Percentiles rank a stretch among this genome's conserved stretches.
Evolutionary conservation across 2,797 vertebrate genomes (phyloP).

Genomic region (Coreius guichenoti): DNA sequence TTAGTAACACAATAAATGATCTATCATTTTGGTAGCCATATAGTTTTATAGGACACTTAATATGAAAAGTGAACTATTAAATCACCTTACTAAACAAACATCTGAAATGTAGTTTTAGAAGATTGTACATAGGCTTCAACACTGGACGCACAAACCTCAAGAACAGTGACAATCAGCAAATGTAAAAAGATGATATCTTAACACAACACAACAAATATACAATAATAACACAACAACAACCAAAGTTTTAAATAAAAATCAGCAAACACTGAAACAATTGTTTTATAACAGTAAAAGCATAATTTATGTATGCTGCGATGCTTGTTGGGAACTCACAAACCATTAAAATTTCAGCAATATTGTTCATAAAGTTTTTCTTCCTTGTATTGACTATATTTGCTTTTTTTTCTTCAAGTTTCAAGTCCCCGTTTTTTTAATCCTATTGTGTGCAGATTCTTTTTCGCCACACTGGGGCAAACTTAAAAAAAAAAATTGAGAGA

Average conservation of each 20-base stretch:
- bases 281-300: no score
- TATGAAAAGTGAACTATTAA: background rate
- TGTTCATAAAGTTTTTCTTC: background rate
- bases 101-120: no score
- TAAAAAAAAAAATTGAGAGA: conserved; percentile 9
- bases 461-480: background rate
- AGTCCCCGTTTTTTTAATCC: conserved; percentile 6
- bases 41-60: background rate
- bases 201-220: background rate
- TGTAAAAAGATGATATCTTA: no score
- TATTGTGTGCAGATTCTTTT: background rate
- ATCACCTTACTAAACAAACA: background rate
- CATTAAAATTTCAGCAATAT: background rate
- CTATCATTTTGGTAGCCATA: no score
- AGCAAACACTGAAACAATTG: no score
- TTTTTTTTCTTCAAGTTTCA: background rate
- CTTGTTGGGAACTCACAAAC: background rate
- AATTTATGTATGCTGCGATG: no score
- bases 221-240: background rate
- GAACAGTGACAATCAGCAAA: no score
- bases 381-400: background rate
- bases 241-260: no score
- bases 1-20: background rate
- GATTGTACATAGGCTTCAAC: no score
- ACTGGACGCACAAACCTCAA: no score